These are phyloP conservation scores for Cryptomyrus ogoouensis DNA, from an alignment of 2,113 vertebrate genomes.

Conservation along the genomic window DNA sequence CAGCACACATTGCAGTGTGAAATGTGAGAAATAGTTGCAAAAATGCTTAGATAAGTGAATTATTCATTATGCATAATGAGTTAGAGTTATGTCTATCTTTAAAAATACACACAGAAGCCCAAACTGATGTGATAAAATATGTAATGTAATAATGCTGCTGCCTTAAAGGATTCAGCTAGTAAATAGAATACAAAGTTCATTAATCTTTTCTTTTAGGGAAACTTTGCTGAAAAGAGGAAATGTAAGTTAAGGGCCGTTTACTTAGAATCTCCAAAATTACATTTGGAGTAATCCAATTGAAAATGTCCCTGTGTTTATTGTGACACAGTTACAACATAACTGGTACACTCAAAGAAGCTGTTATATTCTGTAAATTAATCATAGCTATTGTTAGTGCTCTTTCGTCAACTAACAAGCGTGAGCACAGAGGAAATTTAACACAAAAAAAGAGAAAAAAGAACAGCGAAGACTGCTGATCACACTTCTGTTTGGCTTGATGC, in stretches of 20 bases:
- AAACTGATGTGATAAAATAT: not conserved
- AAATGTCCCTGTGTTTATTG: not conserved
- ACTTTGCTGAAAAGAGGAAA: slow-evolving; percentile 2
- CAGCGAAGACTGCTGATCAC: not conserved
- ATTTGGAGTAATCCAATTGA: slow-evolving; percentile 11
- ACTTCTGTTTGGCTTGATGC: not conserved
- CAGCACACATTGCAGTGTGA: not conserved
- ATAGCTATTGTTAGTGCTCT: not conserved
- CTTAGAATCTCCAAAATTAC: not conserved
- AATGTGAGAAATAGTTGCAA: not conserved
- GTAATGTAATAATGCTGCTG: not conserved
- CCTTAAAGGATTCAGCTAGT: too few relatives aligned
- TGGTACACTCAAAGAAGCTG: not conserved
- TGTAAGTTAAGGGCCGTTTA: not conserved
- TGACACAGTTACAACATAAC: not conserved
- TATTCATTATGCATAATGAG: not conserved
- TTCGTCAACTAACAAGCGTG: not conserved
- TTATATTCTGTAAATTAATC: not conserved
- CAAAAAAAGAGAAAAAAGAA: not conserved
- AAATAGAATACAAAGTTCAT: not conserved
- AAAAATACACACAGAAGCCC: not conserved
- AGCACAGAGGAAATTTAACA: not conserved
- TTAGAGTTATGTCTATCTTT: not conserved
- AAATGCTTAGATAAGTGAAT: not conserved
- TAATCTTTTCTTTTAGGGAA: not conserved